phyloP scores from a whole-genome alignment of 2,113 vertebrate species.

The Cromileptes altivelis region DNA sequence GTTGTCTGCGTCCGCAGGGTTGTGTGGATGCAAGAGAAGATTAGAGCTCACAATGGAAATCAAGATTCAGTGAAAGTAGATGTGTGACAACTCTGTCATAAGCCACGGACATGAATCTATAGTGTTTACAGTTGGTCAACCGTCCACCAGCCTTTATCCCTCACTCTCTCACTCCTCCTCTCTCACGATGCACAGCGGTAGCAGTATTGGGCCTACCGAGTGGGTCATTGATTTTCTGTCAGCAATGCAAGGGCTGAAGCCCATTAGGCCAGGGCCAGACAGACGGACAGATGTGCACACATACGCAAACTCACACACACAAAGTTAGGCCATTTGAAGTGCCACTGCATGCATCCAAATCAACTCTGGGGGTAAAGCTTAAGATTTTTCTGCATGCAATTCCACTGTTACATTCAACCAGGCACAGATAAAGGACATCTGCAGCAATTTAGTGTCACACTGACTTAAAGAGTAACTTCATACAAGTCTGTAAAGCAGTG shows the following conservation, averaged over 20 bases:
- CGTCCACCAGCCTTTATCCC: neutral
- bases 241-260: slow-evolving; percentile 71
- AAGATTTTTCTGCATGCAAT: slow-evolving; percentile 17
- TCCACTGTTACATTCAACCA: slow-evolving; percentile 1
- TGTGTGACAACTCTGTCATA: slow-evolving; percentile 70
- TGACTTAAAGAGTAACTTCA: slow-evolving; percentile 4
- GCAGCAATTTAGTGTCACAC: neutral
- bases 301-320: slow-evolving; percentile 13
- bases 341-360: slow-evolving; percentile 58
- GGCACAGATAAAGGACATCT: neutral
- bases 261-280: slow-evolving; percentile 70
- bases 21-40: slow-evolving; percentile 44
- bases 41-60: slow-evolving; percentile 68
- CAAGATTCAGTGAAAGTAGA: slow-evolving; percentile 59
- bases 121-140: slow-evolving; percentile 63
- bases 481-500: neutral
- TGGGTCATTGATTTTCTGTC: slow-evolving; percentile 79
- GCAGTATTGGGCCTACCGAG: slow-evolving; percentile 69
- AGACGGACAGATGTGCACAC: slow-evolving; percentile 58
- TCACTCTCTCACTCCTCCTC: neutral
- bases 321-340: slow-evolving; percentile 39
- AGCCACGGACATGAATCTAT: slow-evolving; percentile 59
- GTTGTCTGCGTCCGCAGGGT: slow-evolving; percentile 22
- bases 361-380: slow-evolving; percentile 13
- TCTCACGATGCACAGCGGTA: slow-evolving; percentile 53